Evolutionary conservation across 2,888 invertebrate species (phyloP), one percentile per base, ranked within the genome.

Genomic region (Coenonympha glycerion): DNA sequence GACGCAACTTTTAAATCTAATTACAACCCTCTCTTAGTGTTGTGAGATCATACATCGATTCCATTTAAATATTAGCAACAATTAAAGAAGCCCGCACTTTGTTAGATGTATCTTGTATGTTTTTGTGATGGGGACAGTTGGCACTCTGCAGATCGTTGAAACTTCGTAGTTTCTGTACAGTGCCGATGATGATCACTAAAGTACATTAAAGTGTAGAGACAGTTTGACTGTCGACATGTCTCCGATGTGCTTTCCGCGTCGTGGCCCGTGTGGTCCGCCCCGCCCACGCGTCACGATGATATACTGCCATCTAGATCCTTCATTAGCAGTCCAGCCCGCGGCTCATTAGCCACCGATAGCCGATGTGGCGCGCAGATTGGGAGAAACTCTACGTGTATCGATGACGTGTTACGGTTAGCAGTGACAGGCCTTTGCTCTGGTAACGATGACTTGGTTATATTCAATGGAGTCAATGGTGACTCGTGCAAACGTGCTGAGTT

Each of bases 221-320:
- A 15, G 5, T n/a, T 8, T 13, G 3, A 11, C 9, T 11, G 6
- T 8, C 13, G 22, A 22, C 13, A 15, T 13, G 21, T 22, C 39
- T 15, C 39, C 8, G 19, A 31, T 65, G 60, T 68, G 64, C 66
- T 71, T 71, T 28, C 11, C 4, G n/a, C 9, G 8, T 24, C 2
- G 26, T 34, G 34, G 18, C 24, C 63, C 63, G 62, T 61, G 66
- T 68, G 73, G 73, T 76, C 76, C 66, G 66, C 66, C 55, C 63
- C 64, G 60, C 57, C 65, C 58, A 55, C 61, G 66, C 69, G 62
- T 61, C 54, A 39, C 15, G 24, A 41, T 53, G 55, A 55, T 57
- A 30, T 46, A 55, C 50, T 22, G 36, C 37, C 49, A 46, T 26
- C 41, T n/a, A 16, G 47, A 28, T 55, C 45, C 46, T 50, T 55